phyloP scores from a whole-genome alignment of 2,113 vertebrate genomes.

The Lontra canadensis region DNA sequence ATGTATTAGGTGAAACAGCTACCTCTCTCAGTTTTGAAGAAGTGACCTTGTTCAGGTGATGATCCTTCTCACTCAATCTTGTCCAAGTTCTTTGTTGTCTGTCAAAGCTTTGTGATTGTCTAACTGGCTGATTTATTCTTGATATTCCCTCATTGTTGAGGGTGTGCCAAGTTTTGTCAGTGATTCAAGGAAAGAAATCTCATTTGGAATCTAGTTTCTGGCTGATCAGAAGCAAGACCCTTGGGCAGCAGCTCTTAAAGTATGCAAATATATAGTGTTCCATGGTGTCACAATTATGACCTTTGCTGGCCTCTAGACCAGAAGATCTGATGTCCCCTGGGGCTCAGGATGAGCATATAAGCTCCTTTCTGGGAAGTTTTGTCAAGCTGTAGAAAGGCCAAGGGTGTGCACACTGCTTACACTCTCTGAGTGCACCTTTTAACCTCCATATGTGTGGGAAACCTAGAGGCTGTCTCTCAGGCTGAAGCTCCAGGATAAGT shows the following conservation, averaged over 20 bases:
- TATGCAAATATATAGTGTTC: background rate
- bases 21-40: background rate
- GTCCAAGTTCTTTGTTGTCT: background rate
- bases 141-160: background rate
- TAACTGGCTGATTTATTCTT: background rate
- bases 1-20: background rate
- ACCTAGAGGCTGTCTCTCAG: background rate
- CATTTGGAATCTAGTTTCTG: background rate
- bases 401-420: background rate
- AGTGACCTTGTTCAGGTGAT: background rate
- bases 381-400: background rate
- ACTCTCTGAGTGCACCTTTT: background rate
- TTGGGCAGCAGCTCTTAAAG: background rate
- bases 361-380: background rate
- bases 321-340: background rate
- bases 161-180: background rate
- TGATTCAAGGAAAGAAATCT: background rate
- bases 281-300: background rate
- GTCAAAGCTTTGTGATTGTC: background rate
- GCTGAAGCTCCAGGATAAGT: background rate
- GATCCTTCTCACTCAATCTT: background rate
- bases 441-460: background rate
- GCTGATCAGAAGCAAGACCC: background rate
- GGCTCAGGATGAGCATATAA: background rate
- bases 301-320: background rate